These are phyloP conservation scores for Chrysotoxum bicinctum DNA, from an alignment of 2,888 invertebrate species.

Conservation along the genomic window DNA sequence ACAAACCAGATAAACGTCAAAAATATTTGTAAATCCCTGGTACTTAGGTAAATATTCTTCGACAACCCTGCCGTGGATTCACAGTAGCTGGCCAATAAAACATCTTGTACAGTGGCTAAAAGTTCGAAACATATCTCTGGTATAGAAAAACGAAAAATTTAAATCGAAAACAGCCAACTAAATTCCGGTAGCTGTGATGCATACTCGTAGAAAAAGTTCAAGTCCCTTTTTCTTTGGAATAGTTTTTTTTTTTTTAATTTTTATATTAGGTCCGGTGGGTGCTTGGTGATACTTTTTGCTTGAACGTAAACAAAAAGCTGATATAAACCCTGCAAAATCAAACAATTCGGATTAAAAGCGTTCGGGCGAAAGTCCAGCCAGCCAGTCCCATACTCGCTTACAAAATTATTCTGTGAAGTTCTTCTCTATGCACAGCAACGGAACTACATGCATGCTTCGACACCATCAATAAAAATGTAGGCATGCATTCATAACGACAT, in stretches of 20 bases:
- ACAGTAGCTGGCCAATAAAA: constrained; percentile 46
- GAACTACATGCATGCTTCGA: constrained; percentile 72
- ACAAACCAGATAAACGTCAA: too few relatives aligned
- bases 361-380: constrained; percentile 57
- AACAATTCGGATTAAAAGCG: constrained; percentile 73
- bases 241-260: constrained; percentile 3
- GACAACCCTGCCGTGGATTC: constrained; percentile 39
- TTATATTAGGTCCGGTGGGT: constrained; percentile 1
- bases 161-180: constrained; percentile 39
- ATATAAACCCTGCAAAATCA: constrained; percentile 70
- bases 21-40: neutral
- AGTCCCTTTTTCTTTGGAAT: constrained; percentile 13
- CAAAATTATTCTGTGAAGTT: constrained; percentile 33
- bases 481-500: constrained; percentile 72
- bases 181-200: constrained; percentile 61
- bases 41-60: neutral
- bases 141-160: neutral
- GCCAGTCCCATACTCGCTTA: neutral
- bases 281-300: constrained; percentile 14
- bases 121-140: constrained; percentile 21
- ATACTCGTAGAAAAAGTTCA: constrained; percentile 29
- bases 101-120: constrained; percentile 40
- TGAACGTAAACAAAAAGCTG: constrained; percentile 49
- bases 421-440: constrained; percentile 56
- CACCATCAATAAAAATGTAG: constrained; percentile 73